A percentile compares a stretch with the other conserved stretches of the same genome.
phyloP scores from a whole-genome alignment of 2,797 vertebrate species.

The Cynopterus sphinx region DNA sequence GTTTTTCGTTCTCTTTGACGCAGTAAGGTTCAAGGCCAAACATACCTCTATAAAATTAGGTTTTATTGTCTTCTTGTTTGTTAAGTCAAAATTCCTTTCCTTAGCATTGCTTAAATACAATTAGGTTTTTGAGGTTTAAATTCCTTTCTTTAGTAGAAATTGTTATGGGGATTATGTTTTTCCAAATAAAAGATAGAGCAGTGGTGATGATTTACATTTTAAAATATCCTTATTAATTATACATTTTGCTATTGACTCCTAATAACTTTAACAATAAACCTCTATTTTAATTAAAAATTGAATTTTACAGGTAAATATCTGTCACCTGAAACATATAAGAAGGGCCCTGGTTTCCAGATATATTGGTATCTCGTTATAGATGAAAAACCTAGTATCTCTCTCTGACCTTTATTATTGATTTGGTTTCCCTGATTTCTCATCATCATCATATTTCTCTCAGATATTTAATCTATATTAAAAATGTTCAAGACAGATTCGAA shows the following conservation, averaged over 20 bases:
- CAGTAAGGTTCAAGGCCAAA: constrained; percentile 60
- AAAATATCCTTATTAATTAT: constrained; percentile 58
- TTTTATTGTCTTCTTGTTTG: constrained; percentile 64
- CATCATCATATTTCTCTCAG: constrained; percentile 64
- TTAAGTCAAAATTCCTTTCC: constrained; percentile 62
- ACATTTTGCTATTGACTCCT: not conserved
- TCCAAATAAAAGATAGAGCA: constrained; percentile 66
- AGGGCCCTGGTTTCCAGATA: constrained; percentile 50
- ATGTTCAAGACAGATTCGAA: constrained; percentile 15
- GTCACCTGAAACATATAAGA: constrained; percentile 44
- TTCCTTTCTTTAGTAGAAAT: constrained; percentile 69
- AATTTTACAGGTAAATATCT: constrained; percentile 62
- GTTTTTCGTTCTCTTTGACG: constrained; percentile 65
- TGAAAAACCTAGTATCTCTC: constrained; percentile 39
- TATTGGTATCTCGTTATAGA: constrained; percentile 59
- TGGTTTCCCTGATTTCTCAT: constrained; percentile 65
- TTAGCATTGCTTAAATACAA: constrained; percentile 58
- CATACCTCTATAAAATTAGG: constrained; percentile 65
- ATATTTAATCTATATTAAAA: constrained; percentile 66
- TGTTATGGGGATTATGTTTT: constrained; percentile 46
- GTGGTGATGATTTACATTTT: constrained; percentile 1
- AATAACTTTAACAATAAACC: not conserved
- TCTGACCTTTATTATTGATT: constrained; percentile 62
- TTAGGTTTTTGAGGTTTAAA: constrained; percentile 69
- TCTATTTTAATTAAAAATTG: constrained; percentile 59